Base-by-base conservation (phyloP, 2,113 vertebrate genomes). In the Lamprologus sp. region DNA sequence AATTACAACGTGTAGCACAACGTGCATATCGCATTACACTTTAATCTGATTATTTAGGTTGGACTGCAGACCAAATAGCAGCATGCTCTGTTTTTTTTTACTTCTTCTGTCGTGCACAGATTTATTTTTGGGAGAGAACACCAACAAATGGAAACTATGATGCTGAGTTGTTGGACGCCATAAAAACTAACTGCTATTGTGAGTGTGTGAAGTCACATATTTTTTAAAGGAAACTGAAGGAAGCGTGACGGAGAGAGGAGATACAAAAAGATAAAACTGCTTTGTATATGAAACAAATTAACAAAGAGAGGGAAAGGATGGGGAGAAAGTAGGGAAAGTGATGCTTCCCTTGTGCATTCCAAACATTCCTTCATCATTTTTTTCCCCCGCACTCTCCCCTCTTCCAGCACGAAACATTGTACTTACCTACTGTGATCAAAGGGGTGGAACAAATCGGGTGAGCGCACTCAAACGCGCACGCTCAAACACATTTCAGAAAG, bases 361-460 rank as follows among this genome's bases (percentile, higher is more conserved):
- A 84, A 7, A 84, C 89, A 94, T 95, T 94, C 92, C 84, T 90
- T 70, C 31, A 19, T 75, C 10, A 54, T 70, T 6, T 49, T 84
- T 79, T 53, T 54, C 1, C 55, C 35, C 33, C 9, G 5, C 7
- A 35, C 47, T 45, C 81, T 26, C n/a, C 60, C 55, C 42, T 81
- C 85, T 54, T 82, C 90, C 49, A 37, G 33, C 31, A 12, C 12
- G 9, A 81, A 65, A 90, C 80, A 63, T 42, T 58, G 51, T 51
- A 53, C 70, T 49, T 42, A 90, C 93, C 91, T 92, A 85, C 93
- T 92, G 92, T 73, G 92, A 93, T 90, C 87, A 92, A 91, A 92
- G 82, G 88, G 87, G 83, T 63, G 86, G 79, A 91, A 92, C 81
- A 42, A 90, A 94, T 81, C 28, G 13, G 68, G 14, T 7, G 77